These are phyloP conservation scores for Branchinecta sandiegonensis DNA, from an alignment of 2,888 invertebrate species.

Conservation along the genomic window DNA sequence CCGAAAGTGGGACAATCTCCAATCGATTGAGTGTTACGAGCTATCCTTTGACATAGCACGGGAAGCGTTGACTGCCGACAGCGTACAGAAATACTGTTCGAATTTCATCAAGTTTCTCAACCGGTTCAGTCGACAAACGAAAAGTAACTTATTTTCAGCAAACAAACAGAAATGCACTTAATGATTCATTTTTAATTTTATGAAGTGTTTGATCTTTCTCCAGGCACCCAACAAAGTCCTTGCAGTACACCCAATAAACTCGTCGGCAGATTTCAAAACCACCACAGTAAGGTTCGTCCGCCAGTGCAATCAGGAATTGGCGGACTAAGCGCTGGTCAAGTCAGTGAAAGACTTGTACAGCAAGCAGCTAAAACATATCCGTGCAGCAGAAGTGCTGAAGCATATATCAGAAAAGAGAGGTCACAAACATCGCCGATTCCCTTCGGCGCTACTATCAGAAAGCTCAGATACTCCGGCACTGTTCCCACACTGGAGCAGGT, in stretches of 20 bases:
- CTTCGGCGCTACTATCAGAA: background rate
- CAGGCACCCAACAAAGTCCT: background rate
- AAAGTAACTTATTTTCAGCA: no score
- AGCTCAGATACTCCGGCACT: background rate
- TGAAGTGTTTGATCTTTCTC: background rate
- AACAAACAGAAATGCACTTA: no score
- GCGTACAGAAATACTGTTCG: no score
- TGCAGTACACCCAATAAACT: background rate
- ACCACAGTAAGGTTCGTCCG: background rate
- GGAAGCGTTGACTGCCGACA: no score
- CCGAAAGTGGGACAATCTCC: no score
- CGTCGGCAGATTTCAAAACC: background rate
- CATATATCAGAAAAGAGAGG: background rate
- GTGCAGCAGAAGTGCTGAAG: background rate
- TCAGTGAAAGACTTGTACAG: conserved; percentile 7
- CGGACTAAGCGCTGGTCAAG: background rate
- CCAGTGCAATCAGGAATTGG: background rate
- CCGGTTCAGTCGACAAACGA: no score
- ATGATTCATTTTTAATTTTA: no score
- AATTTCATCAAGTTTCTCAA: no score
- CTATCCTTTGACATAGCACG: no score
- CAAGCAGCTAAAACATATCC: background rate
- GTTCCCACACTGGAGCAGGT: background rate
- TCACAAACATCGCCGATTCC: background rate
- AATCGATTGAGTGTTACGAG: no score